Base-by-base conservation (phyloP, 1,140 invertebrate species). In the Cataglyphis hispanica region DNA sequence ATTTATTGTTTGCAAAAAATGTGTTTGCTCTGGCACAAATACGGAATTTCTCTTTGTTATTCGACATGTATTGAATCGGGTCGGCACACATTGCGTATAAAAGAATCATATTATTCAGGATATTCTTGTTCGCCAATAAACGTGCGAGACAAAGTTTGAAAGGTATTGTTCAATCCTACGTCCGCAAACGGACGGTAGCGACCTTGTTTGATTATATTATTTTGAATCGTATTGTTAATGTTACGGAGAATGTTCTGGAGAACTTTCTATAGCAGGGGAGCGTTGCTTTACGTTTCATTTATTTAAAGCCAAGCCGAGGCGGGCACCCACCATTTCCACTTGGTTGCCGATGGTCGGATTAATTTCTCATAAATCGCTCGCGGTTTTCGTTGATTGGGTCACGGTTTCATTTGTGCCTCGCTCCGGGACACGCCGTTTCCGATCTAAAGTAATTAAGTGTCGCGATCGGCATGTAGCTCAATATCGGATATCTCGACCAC, bases 361-460 rank as follows among this genome's bases (percentile, higher is more conserved):
- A 91, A 91, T 90, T 91, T 86, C 87, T 81, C 88, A 84, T 89
- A 91, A 91, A 92, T 92, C 89, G 86, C 83, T 25, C 50, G 77
- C 50, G 81, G 84, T 85, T 89, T 91, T 88, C 86, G 85, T 91
- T 88, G 89, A 92, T 92, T 91, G 87, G 84, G 74, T 86, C 72
- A 53, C 64, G 61, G 78, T 87, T 85, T 58, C 25, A 90, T 86
- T 91, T 90, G 40, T 75, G 77, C 66, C 58, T 56, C 75, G 69
- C 77, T 56, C 31, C n/a, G n/a, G 56, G 27, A 70, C 46, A 40
- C 34, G 25, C 37, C 46, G 60, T 76, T 85, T 69, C 40, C 66
- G 53, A 64, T 75, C 84, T 56, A 75, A 34, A 75, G 74, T 34
- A 75, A 77, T 40, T 37, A 75, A 50, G 37, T 53, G 56, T 58